Evolutionary conservation across 2,888 invertebrate species (phyloP).

Genomic region (Dione vanillae): DNA sequence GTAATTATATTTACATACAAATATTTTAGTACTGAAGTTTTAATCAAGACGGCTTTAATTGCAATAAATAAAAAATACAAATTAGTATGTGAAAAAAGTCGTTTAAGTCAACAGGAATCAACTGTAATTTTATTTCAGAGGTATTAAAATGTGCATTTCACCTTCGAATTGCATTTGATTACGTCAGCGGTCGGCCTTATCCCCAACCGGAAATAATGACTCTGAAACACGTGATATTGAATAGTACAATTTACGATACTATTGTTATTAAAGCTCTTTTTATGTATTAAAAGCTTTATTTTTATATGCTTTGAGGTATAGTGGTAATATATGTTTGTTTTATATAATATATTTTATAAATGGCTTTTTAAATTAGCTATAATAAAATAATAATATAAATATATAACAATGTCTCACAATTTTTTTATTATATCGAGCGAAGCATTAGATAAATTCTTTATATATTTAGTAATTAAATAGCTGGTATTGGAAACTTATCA

Average conservation of each 20-base stretch:
- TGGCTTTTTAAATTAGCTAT: no score
- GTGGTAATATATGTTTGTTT: no score
- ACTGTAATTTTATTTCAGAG: constrained; percentile 29
- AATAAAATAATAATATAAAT: no score
- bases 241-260: constrained; percentile 40
- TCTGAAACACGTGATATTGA: constrained; percentile 40
- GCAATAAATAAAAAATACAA: constrained; percentile 18
- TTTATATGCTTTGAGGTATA: not conserved
- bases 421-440: no score
- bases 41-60: not conserved
- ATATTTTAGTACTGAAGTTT: no score
- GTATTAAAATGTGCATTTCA: constrained; percentile 41
- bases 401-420: no score
- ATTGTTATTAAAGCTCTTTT: constrained; percentile 36
- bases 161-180: constrained; percentile 44
- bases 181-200: constrained; percentile 45
- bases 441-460: no score
- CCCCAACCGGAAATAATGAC: constrained; percentile 36
- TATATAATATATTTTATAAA: no score
- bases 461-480: no score
- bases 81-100: constrained; percentile 6
- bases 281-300: constrained; percentile 9
- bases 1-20: no score
- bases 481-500: no score
- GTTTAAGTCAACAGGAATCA: constrained; percentile 29